These are phyloP conservation scores for Sphaerophoria taeniata DNA, from an alignment of 2,888 invertebrate species.

Conservation along the genomic window DNA sequence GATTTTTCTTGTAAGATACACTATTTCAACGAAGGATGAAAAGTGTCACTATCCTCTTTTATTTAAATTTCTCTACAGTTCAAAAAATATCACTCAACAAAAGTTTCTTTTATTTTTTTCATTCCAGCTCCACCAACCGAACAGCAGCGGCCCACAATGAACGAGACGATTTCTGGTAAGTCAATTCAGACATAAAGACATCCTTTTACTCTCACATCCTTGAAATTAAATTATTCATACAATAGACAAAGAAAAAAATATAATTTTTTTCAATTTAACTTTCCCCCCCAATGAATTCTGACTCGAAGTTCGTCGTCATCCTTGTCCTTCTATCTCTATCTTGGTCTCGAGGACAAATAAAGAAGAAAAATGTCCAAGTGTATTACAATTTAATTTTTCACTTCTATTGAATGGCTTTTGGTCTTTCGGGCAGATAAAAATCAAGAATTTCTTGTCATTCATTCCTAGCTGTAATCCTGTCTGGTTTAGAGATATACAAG, in stretches of 20 bases:
- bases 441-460: constrained; percentile 62
- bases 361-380: constrained; percentile 49
- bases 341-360: not conserved
- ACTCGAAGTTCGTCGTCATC: not conserved
- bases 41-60: too few relatives aligned
- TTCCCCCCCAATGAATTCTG: constrained; percentile 3
- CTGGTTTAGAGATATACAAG: constrained; percentile 24
- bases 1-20: too few relatives aligned
- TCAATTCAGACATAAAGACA: constrained; percentile 14
- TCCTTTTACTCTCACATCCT: constrained; percentile 23
- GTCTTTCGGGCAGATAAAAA: constrained; percentile 41
- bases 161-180: constrained; percentile 69
- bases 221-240: constrained; percentile 62
- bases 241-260: constrained; percentile 39
- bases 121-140: constrained; percentile 54
- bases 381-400: constrained; percentile 74
- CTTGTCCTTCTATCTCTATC: not conserved
- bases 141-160: constrained; percentile 49
- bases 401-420: constrained; percentile 53
- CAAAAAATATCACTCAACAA: constrained; percentile 3
- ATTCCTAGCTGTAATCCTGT: constrained; percentile 36
- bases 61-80: not conserved
- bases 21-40: too few relatives aligned
- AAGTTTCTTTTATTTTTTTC: constrained; percentile 15
- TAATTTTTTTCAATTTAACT: constrained; percentile 63